Evolutionary conservation across 2,797 vertebrate genomes (phyloP), one percentile per base, ranked within the genome.

Genomic region (Bucorvus abyssinicus): DNA sequence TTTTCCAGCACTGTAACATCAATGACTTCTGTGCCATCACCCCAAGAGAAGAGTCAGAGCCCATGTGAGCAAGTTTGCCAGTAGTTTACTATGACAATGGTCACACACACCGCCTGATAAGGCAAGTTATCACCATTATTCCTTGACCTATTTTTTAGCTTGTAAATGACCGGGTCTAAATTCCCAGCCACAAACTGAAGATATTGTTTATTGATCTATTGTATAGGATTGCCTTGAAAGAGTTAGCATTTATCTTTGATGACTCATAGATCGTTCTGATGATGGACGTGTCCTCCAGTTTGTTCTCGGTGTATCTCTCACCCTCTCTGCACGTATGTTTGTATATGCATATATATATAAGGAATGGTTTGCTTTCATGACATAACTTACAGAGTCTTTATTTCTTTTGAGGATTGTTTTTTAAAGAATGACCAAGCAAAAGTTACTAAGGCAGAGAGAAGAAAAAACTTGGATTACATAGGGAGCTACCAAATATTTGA

Each of bases 141-240:
- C 90, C 78, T 95, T 95, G 89, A 91, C 91, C 89, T 89, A 9
- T 67, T 89, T 94, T 93, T 75, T 42, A 86, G 27, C 70, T 89
- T 69, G 74, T 63, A 80, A 94, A 92, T 40, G 57, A 10, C 79
- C 15, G 53, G 45, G 47, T 71, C 60, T 85, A 9, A 89, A 94
- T 63, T 93, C 94, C 80, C 88, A 84, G 47, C 59, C 85, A 42
- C 77, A 26, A 40, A 61, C 84, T 74, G 78, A 90, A 95, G 85
- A 87, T 78, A 45, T 27, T 84, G 56, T 93, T 96, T 94, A 83
- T 87, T 79, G 89, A 81, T 90, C 83, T 90, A 64, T 95, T 95
- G 83, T 76, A 49, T 89, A 44, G 83, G 78, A 63, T 77, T 73
- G 60, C 83, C 79, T 92, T 73, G 68, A 79, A 76, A 69, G 83